Evolutionary conservation across 2,797 vertebrate genomes (phyloP).

Genomic region (Cynodonichthys magdalenae): DNA sequence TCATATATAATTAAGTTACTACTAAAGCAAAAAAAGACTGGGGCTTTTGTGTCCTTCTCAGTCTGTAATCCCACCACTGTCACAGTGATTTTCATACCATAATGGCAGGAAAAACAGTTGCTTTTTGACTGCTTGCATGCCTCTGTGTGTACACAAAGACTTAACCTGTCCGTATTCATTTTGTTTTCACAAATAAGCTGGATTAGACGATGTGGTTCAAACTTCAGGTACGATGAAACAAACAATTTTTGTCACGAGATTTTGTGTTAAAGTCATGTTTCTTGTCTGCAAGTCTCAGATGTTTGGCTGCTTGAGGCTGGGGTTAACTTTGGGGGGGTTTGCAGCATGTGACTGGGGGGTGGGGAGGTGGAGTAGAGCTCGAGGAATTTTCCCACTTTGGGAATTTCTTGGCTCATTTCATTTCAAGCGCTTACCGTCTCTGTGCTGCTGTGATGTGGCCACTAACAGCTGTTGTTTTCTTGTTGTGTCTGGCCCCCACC

Average conservation of each 20-base stretch:
- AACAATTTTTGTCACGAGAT: background rate
- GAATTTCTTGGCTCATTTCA: background rate
- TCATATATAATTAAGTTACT: background rate
- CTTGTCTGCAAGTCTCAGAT: slow-evolving; percentile 1
- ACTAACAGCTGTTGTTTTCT: slow-evolving; percentile 60
- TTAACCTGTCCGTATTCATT: too few relatives aligned
- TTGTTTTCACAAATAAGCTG: too few relatives aligned
- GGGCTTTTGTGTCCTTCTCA: background rate
- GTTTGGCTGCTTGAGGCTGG: slow-evolving; percentile 1
- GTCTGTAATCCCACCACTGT: background rate
- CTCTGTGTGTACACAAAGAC: background rate
- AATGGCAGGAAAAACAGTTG: slow-evolving; percentile 23
- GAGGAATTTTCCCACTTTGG: slow-evolving; percentile 21
- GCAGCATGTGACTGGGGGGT: slow-evolving; percentile 69
- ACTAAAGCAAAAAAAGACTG: background rate
- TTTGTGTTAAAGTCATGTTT: background rate
- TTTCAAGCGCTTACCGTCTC: background rate
- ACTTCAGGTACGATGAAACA: background rate
- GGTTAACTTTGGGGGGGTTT: slow-evolving; percentile 1
- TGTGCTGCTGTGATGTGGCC: slow-evolving; percentile 50
- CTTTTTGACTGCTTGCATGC: background rate
- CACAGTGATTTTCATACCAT: slow-evolving; percentile 7
- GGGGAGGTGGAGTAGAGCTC: slow-evolving; percentile 14
- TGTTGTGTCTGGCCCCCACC: slow-evolving; percentile 42
- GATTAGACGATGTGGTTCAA: background rate